A percentile compares a stretch with the other conserved stretches of the same genome.
Evolutionary conservation across 2,888 invertebrate genomes (phyloP).

Genomic region (Graphium colonna): DNA sequence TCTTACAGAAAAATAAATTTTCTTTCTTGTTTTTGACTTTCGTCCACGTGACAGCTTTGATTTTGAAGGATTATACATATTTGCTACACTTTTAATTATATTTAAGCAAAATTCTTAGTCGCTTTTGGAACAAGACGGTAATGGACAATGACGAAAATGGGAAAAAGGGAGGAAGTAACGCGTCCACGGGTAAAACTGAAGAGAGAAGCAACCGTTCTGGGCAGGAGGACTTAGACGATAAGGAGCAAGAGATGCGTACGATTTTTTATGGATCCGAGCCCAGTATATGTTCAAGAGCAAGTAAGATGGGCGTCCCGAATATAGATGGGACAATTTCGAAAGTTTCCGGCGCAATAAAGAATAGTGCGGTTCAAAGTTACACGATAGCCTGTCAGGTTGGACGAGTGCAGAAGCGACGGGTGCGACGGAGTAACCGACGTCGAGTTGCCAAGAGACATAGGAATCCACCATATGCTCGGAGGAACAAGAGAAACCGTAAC

Average conservation of each 20-base stretch:
- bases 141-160: constrained; percentile 45
- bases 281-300: constrained; percentile 34
- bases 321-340: constrained; percentile 30
- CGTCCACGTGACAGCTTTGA: too few species aligned
- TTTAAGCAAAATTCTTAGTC: too few species aligned
- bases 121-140: not conserved
- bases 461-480: constrained; percentile 31
- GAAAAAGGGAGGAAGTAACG: constrained; percentile 36
- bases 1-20: too few species aligned
- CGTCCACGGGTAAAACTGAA: constrained; percentile 46
- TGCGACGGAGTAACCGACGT: constrained; percentile 29
- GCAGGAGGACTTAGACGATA: constrained; percentile 27
- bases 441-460: constrained; percentile 30
- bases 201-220: constrained; percentile 32
- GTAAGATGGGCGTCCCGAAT: constrained; percentile 35
- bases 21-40: too few species aligned
- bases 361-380: constrained; percentile 32
- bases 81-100: too few species aligned
- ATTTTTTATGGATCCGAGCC: constrained; percentile 38
- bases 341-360: constrained; percentile 2
- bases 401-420: constrained; percentile 40
- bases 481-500: constrained; percentile 30
- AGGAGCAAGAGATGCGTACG: constrained; percentile 29
- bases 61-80: too few species aligned
- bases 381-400: constrained; percentile 32